Conservation (phyloP, 2,797 vertebrate genomes). For the Liparis tanakae region DNA sequence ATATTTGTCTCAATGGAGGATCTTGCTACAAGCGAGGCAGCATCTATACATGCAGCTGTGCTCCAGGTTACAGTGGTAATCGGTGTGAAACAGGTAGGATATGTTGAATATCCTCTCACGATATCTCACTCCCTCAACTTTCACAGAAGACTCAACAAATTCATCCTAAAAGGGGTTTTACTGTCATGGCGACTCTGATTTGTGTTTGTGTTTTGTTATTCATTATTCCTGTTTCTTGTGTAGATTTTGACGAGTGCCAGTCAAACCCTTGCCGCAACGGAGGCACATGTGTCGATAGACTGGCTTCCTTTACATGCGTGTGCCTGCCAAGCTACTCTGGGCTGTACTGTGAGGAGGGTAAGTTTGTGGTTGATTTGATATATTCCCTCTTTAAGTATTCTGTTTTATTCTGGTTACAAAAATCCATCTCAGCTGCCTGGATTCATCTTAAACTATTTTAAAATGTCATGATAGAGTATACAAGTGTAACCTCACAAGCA, state of each 20-base stretch:
- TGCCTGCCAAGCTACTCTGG: slow-evolving; percentile 96
- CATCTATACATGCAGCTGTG: slow-evolving; percentile 87
- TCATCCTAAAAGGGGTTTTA: neutral
- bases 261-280: slow-evolving; percentile 95
- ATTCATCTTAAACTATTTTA: neutral
- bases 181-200: neutral
- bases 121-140: neutral
- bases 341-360: slow-evolving; percentile 93
- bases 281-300: slow-evolving; percentile 91
- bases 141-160: neutral
- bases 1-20: slow-evolving; percentile 91
- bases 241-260: slow-evolving; percentile 97
- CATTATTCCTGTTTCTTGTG: slow-evolving; percentile 34
- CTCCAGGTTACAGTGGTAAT: slow-evolving; percentile 91
- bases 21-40: slow-evolving; percentile 87
- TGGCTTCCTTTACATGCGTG: slow-evolving; percentile 89
- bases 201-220: neutral
- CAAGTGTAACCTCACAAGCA: neutral
- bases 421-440: neutral
- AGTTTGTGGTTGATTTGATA: slow-evolving; percentile 40
- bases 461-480: slow-evolving; percentile 10
- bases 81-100: slow-evolving; percentile 93
- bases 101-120: neutral
- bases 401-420: slow-evolving; percentile 1
- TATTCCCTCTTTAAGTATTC: neutral